Evolutionary conservation across 2,888 invertebrate genomes (phyloP).

Genomic region (Andrena hattorfiana): DNA sequence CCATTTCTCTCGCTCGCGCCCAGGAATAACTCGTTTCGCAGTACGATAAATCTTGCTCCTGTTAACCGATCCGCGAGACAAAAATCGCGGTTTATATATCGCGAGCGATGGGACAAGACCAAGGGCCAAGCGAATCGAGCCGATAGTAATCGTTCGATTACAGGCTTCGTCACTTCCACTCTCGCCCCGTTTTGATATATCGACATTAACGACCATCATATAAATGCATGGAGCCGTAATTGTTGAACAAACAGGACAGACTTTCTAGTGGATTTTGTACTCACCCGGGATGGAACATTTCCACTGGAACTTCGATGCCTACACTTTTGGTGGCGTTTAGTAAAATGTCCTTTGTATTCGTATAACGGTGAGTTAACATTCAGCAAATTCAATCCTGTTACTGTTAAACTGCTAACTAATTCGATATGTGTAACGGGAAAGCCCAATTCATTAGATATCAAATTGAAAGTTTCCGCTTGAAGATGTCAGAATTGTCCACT

Average conservation of each 20-base stretch:
- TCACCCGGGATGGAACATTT: not conserved
- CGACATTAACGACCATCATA: conserved; percentile 3
- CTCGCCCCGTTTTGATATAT: conserved; percentile 16
- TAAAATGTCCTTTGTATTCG: no score
- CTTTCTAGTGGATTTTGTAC: not conserved
- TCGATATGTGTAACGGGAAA: no score
- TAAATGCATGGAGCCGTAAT: not conserved
- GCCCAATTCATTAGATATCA: no score
- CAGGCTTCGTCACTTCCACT: conserved; percentile 30
- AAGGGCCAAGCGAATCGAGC: conserved; percentile 15
- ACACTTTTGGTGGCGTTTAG: no score
- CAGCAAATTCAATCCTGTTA: no score
- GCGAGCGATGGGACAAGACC: conserved; percentile 26
- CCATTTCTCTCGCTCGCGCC: conserved; percentile 31
- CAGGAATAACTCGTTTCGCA: conserved; percentile 50
- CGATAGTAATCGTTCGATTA: conserved; percentile 47
- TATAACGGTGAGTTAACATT: no score
- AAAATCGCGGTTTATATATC: conserved; percentile 40
- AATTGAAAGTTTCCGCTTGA: no score
- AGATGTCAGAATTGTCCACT: no score
- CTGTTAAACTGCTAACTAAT: no score
- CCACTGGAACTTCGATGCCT: not conserved
- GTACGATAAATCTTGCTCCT: conserved; percentile 40
- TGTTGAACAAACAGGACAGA: conserved; percentile 1
- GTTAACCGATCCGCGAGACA: conserved; percentile 36